Conservation (phyloP, 2,888 invertebrate genomes). For the Elmis aenea region DNA sequence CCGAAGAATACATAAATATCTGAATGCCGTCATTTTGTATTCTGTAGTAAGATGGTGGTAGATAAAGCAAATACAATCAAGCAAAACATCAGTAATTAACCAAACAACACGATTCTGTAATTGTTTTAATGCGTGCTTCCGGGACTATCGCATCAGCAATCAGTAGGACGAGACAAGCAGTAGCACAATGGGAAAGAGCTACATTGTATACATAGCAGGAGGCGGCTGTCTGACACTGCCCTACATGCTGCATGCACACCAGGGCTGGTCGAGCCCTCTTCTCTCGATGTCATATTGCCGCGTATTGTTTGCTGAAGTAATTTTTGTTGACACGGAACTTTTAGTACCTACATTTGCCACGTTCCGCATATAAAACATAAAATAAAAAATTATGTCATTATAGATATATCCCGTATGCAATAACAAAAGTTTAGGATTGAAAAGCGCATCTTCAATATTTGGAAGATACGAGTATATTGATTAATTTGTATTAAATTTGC, state of each 20-base stretch:
- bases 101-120: slow-evolving; percentile 38
- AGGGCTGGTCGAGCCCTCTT: slow-evolving; percentile 1
- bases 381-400: too few species aligned
- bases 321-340: too few species aligned
- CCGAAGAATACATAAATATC: slow-evolving; percentile 9
- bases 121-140: slow-evolving; percentile 41
- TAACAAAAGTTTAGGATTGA: too few species aligned
- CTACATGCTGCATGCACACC: slow-evolving; percentile 20
- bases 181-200: slow-evolving; percentile 14
- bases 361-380: too few species aligned
- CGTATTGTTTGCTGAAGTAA: slow-evolving; percentile 8
- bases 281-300: slow-evolving; percentile 6
- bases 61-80: slow-evolving; percentile 38
- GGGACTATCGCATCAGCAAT: slow-evolving; percentile 26
- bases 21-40: slow-evolving; percentile 20
- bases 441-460: too few species aligned
- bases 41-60: slow-evolving; percentile 36
- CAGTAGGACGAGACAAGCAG: slow-evolving; percentile 20
- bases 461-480: too few species aligned
- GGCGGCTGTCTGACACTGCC: slow-evolving; percentile 17
- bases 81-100: slow-evolving; percentile 40
- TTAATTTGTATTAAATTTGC: too few species aligned
- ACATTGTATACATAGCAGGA: slow-evolving; percentile 17
- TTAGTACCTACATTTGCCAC: too few species aligned
- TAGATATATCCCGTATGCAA: too few species aligned